Percentiles rank a stretch among this genome's conserved stretches.
These are phyloP conservation scores for Drosophila persimilis DNA, from an alignment of 1,140 invertebrate species.

Conservation along the genomic window DNA sequence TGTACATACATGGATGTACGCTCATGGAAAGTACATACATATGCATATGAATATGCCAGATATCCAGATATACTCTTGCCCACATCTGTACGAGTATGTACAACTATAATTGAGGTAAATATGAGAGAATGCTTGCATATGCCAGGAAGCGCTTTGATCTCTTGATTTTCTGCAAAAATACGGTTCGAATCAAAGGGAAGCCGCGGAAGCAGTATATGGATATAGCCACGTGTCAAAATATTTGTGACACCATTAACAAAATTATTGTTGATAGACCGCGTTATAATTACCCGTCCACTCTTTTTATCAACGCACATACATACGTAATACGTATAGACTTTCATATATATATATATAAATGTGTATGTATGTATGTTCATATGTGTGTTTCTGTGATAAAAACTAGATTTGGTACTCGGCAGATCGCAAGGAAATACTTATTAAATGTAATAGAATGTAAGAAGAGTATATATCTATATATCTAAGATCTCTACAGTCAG, in stretches of 20 bases:
- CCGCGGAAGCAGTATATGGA: constrained; percentile 41
- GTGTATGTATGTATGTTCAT: not conserved
- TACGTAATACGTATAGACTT: constrained; percentile 5
- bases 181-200: constrained; percentile 67
- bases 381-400: not conserved
- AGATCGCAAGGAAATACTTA: too few relatives aligned
- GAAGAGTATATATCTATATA: too few relatives aligned
- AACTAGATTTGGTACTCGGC: too few relatives aligned
- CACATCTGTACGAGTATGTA: constrained; percentile 1
- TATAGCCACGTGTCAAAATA: constrained; percentile 69
- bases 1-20: too few relatives aligned
- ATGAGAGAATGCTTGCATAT: not conserved
- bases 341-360: too few relatives aligned
- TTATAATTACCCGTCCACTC: constrained; percentile 38
- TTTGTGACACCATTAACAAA: constrained; percentile 59
- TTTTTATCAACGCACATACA: not conserved
- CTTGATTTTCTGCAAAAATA: constrained; percentile 67
- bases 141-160: constrained; percentile 64
- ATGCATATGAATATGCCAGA: not conserved
- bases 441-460: too few relatives aligned
- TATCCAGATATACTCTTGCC: not conserved
- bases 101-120: constrained; percentile 32
- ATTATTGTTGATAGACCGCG: constrained; percentile 63
- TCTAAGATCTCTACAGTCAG: too few relatives aligned
- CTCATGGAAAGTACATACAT: too few relatives aligned